Evolutionary conservation across 2,113 vertebrate species (phyloP), one percentile per base, ranked within the genome.

Genomic region (Pardalotus punctatus): DNA sequence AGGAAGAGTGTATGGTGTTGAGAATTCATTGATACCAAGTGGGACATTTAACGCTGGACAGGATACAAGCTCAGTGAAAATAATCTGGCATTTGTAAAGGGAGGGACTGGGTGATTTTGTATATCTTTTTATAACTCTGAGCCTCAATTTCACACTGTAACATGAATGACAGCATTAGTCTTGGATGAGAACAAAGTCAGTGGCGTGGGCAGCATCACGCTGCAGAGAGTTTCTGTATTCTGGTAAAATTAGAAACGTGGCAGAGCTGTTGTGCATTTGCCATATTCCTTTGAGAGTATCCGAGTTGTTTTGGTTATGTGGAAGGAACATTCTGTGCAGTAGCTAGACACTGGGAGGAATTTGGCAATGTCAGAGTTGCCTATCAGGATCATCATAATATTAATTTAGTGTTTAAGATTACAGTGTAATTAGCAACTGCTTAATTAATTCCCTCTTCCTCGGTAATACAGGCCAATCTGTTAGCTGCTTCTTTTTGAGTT

Each of bases 361-460:
- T 72, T 97, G 94, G 64, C 82, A 97, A 65, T 92, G 96, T 96
- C 93, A 94, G 85, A 78, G 65, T 94, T 94, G 90, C 88, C 82
- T 94, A 95, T 96, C 94, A 92, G 96, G 72, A 93, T 93, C 92
- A 90, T 96, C 82, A 45, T 92, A 96, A 92, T 90, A 94, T 93
- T 92, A 97, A 96, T 96, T 92, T 86, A 94, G 69, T 95, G 88
- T 94, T 94, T 94, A 94, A 97, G 90, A 96, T 97, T 94, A 92
- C 3, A n/a, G 84, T 95, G 85, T 96, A 95, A 94, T 96, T 96
- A 96, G 93, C 64, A 88, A 86, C 60, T 0, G 23, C 85, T 95
- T 95, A 96, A 96, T 97, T 96, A 96, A 97, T 95, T 96, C 85
- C 48, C 31, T 74, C 65, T 94, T 94, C 81, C 79, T 93, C 90